phyloP scores from a whole-genome alignment of 2,888 invertebrate species.

The Caenorhabditis angaria region DNA sequence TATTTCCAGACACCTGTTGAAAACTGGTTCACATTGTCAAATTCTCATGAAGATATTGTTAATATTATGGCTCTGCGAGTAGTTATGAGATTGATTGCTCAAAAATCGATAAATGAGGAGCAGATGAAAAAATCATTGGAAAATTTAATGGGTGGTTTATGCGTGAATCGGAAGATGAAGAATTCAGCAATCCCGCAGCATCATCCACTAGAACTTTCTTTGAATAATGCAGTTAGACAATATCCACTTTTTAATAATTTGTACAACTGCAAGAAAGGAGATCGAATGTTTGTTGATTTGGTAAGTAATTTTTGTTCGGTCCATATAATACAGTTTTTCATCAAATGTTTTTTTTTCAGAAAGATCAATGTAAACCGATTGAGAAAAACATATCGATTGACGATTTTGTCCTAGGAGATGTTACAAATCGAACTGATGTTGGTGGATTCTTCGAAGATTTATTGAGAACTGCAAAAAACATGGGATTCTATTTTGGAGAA shows the following conservation, averaged over 20 bases:
- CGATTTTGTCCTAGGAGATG: conserved; percentile 22
- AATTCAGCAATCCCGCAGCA: conserved; percentile 28
- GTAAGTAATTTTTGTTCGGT: conserved; percentile 7
- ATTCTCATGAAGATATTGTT: conserved; percentile 30
- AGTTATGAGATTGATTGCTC: conserved; percentile 25
- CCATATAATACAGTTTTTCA: not conserved
- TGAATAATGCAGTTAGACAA: conserved; percentile 30
- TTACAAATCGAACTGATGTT: conserved; percentile 12
- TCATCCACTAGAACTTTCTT: conserved; percentile 30
- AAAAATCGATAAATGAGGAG: conserved; percentile 19
- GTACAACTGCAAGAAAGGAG: conserved; percentile 24
- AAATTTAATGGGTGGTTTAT: conserved; percentile 31
- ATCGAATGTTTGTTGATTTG: conserved; percentile 28
- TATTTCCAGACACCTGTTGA: not conserved
- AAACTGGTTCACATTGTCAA: conserved; percentile 18
- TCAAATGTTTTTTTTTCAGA: conserved; percentile 11
- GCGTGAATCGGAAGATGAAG: conserved; percentile 22
- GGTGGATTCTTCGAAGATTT: conserved; percentile 33
- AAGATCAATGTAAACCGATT: conserved; percentile 27
- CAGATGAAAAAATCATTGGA: conserved; percentile 30
- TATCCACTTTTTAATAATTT: conserved; percentile 30
- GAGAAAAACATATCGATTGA: conserved; percentile 11
- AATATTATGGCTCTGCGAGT: conserved; percentile 32
- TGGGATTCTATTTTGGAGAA: conserved; percentile 29
- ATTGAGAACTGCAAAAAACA: conserved; percentile 19